Evolutionary conservation across 2,888 invertebrate genomes (phyloP).

Genomic region (Cerastis leucographa): DNA sequence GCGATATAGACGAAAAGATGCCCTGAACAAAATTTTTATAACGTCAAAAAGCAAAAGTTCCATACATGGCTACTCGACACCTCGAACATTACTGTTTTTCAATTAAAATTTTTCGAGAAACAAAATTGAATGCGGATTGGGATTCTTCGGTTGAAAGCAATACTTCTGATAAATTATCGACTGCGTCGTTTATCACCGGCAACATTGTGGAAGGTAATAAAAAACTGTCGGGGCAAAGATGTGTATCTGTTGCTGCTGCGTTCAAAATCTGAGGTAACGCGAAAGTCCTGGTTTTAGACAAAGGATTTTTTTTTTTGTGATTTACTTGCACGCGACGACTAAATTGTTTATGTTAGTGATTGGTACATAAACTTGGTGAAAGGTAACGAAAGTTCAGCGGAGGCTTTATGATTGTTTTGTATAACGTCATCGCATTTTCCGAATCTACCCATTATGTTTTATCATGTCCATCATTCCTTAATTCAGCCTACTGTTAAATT

Average conservation of each 20-base stretch:
- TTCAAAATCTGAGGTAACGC: constrained; percentile 39
- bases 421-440: neutral
- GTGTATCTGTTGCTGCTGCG: constrained; percentile 57
- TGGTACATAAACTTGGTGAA: constrained; percentile 3
- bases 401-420: neutral
- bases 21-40: constrained; percentile 30
- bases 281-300: constrained; percentile 51
- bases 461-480: neutral
- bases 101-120: constrained; percentile 61
- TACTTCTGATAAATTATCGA: constrained; percentile 69
- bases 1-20: constrained; percentile 7
- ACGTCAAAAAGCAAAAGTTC: constrained; percentile 25
- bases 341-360: constrained; percentile 26
- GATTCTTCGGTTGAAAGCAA: constrained; percentile 64
- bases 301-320: constrained; percentile 31
- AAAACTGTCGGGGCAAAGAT: constrained; percentile 63
- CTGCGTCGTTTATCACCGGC: constrained; percentile 64
- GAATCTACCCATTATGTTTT: neutral
- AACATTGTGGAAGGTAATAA: constrained; percentile 65
- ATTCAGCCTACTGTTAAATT: neutral
- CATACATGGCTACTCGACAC: constrained; percentile 36
- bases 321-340: constrained; percentile 41
- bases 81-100: constrained; percentile 49
- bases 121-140: constrained; percentile 57
- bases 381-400: constrained; percentile 4